A percentile compares a stretch with the other conserved stretches of the same genome.
Conservation (phyloP, 2,888 invertebrate genomes). For the Lacanobia wlatinum region DNA sequence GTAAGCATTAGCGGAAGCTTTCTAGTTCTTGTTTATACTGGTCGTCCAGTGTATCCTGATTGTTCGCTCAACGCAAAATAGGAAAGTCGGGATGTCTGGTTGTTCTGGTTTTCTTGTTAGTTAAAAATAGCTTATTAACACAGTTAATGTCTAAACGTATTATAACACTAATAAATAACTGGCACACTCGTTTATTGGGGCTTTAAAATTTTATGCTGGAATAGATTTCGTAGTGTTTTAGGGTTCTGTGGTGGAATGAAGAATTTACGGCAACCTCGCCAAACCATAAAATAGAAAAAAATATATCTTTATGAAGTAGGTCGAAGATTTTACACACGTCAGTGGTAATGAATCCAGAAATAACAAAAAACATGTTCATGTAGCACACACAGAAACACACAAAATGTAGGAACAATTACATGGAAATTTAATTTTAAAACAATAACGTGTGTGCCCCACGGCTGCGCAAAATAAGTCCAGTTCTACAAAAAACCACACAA, state of each 20-base stretch:
- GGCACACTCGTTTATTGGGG: constrained; percentile 81
- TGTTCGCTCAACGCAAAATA: constrained; percentile 25
- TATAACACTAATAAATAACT: constrained; percentile 85
- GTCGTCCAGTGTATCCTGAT: constrained; percentile 63
- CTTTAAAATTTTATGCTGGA: constrained; percentile 81
- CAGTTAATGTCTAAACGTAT: constrained; percentile 81
- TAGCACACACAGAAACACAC: no score
- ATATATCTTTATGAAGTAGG: no score
- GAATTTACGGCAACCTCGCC: no score
- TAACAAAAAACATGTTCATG: no score
- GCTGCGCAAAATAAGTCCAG: no score
- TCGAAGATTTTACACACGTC: no score
- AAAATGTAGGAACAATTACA: no score
- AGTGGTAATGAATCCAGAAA: no score
- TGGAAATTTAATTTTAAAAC: no score
- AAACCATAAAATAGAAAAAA: no score
- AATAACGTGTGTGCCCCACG: no score
- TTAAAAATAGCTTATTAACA: constrained; percentile 78
- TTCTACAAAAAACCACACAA: no score
- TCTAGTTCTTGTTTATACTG: constrained; percentile 64
- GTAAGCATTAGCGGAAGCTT: constrained; percentile 53
- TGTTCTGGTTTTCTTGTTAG: constrained; percentile 63
- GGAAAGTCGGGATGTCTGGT: constrained; percentile 49
- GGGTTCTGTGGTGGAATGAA: constrained; percentile 35
- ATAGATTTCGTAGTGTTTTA: constrained; percentile 74